Evolutionary conservation across 1,140 invertebrate genomes (phyloP).

Genomic region (Drosophila azteca): DNA sequence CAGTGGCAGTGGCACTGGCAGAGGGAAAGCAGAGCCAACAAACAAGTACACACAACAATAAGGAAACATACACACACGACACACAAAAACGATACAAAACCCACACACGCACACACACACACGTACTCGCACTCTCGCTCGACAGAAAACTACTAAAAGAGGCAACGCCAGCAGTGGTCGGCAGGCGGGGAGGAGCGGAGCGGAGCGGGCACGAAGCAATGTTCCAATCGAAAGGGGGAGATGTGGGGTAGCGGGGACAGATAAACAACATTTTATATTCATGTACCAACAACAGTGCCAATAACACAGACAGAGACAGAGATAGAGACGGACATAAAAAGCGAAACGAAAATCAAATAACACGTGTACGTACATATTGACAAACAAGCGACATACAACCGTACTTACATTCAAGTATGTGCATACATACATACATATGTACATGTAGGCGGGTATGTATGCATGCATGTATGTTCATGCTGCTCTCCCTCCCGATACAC

Average conservation of each 20-base stretch:
- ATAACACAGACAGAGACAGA: constrained; percentile 39
- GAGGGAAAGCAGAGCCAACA: constrained; percentile 42
- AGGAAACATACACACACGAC: constrained; percentile 69
- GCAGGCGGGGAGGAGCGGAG: constrained; percentile 19
- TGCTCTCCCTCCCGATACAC: constrained; percentile 31
- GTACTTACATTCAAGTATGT: constrained; percentile 5
- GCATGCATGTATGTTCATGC: constrained; percentile 34
- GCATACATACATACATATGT: constrained; percentile 42
- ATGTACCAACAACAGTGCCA: constrained; percentile 69
- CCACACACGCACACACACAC: constrained; percentile 36
- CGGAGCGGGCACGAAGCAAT: constrained; percentile 8
- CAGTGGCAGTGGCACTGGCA: constrained; percentile 55
- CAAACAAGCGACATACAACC: constrained; percentile 55
- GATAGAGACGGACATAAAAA: constrained; percentile 53
- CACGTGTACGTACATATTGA: constrained; percentile 73
- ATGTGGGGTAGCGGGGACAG: constrained; percentile 22
- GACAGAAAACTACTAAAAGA: constrained; percentile 46
- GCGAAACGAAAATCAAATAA: constrained; percentile 78
- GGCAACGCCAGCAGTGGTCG: constrained; percentile 16
- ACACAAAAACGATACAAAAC: constrained; percentile 49
- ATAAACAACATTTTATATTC: constrained; percentile 81
- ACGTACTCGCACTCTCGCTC: too few species aligned
- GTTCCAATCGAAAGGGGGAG: too few species aligned
- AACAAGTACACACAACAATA: constrained; percentile 82
- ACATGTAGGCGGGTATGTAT: constrained; percentile 5